phyloP scores from a whole-genome alignment of 2,113 vertebrate species.

The Rhynchomys soricoides region DNA sequence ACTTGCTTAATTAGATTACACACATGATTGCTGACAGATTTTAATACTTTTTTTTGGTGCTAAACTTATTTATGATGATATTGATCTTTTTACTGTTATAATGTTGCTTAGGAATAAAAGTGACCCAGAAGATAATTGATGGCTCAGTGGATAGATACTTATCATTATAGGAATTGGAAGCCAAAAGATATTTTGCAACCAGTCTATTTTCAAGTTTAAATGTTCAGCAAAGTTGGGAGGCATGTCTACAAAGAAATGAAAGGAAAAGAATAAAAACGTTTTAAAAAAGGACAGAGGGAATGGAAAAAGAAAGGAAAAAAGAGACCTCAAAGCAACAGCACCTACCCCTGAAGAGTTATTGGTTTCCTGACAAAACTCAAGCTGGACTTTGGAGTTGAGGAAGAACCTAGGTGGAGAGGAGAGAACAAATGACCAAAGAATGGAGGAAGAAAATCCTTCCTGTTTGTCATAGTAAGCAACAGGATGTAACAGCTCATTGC shows the following conservation, averaged over 20 bases:
- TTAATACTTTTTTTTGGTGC: slow-evolving; percentile 72
- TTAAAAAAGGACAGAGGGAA: no score
- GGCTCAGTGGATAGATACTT: slow-evolving; percentile 32
- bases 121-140: slow-evolving; percentile 30
- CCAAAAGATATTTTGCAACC: background rate
- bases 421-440: background rate
- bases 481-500: slow-evolving; percentile 8
- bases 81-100: slow-evolving; percentile 59
- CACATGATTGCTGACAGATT: slow-evolving; percentile 65
- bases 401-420: background rate
- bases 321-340: background rate
- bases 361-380: background rate
- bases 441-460: background rate
- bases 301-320: background rate
- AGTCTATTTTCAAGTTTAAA: background rate
- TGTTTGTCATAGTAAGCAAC: slow-evolving; percentile 21
- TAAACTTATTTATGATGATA: slow-evolving; percentile 55
- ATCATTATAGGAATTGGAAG: background rate
- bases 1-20: slow-evolving; percentile 70
- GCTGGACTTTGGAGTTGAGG: background rate
- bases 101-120: slow-evolving; percentile 72
- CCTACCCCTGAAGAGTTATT: background rate
- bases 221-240: slow-evolving; percentile 1
- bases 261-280: background rate
- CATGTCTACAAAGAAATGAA: background rate